Base-by-base conservation (phyloP, 2,113 vertebrate genomes). In the Terrapene triunguis region DNA sequence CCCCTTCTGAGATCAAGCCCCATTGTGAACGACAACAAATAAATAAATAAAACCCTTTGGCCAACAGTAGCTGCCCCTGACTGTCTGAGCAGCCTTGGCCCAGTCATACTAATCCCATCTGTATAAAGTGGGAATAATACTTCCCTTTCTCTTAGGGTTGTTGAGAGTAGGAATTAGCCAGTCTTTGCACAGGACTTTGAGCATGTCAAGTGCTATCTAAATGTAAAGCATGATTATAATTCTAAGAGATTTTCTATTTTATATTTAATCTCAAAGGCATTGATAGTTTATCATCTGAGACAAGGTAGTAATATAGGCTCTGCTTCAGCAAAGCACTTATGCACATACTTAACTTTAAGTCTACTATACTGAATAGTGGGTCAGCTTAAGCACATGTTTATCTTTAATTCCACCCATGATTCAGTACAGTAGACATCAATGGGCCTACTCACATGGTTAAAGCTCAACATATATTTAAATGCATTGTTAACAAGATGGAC, bases 311-410 rank as follows among this genome's bases (percentile, higher is more conserved):
- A 59, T 82, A 53, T 89, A 78, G 87, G 65, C 16, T 0, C 5
- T 89, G 85, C 59, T 1, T 1, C 80, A 89, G 85, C 84, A 90
- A 74, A 91, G 80, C 82, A 48, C 80, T 94, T 88, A 0, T 1
- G 80, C 93, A 80, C 92, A 85, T 93, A 89, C 59, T 50, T 90
- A 50, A 82, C 54, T 93, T 90, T 91, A 50, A 16, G 13, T 50
- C 65, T 72, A 72, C 35, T 69, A n/a, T n/a, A 69, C 35, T n/a
- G 62, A 69, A n/a, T 17, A 69, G 8, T 17, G 21, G n/a, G 19
- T 38, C n/a, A 4, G 2, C 21, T 38, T 21, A 72, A 38, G 65
- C n/a, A 21, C 17, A 35, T 38, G 65, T n/a, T 69, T 69, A n/a
- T 19, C 32, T 35, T 65, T 69, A n/a, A 38, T 21, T 38, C 35